These are phyloP conservation scores for Rostratula benghalensis DNA, from an alignment of 2,113 vertebrate genomes.

Conservation along the genomic window DNA sequence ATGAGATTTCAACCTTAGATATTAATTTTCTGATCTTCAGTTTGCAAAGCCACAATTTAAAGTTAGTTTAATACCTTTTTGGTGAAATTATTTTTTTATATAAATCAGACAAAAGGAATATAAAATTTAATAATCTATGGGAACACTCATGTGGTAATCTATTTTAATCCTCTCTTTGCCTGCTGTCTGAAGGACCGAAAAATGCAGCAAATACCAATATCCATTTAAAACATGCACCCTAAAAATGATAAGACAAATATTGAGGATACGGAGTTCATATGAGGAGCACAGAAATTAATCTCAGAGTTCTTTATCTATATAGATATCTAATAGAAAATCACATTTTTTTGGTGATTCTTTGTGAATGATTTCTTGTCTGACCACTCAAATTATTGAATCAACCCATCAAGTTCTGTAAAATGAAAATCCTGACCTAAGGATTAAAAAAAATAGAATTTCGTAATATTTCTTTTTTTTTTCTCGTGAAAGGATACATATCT, in stretches of 20 bases:
- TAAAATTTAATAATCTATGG: conserved; percentile 17
- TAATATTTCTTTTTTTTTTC: background rate
- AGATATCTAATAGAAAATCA: background rate
- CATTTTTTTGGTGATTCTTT: background rate
- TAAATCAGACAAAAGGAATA: conserved; percentile 30
- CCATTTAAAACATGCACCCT: background rate
- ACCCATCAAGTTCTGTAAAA: background rate
- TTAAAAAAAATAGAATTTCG: background rate
- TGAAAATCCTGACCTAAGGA: background rate
- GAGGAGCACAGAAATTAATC: background rate
- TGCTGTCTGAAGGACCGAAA: background rate
- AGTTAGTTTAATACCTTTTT: conserved; percentile 24
- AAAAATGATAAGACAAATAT: background rate
- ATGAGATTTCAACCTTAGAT: conserved; percentile 8
- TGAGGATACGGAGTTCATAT: background rate
- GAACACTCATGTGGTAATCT: conserved; percentile 21
- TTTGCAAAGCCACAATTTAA: conserved; percentile 32
- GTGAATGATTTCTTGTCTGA: background rate
- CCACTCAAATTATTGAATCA: background rate
- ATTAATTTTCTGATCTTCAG: conserved; percentile 26
- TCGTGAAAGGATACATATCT: background rate
- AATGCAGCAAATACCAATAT: background rate
- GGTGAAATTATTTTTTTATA: background rate
- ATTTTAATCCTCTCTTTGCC: conserved; percentile 41
- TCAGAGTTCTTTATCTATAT: background rate